These are phyloP conservation scores for Trachurus trachurus DNA, from an alignment of 2,797 vertebrate species.

Conservation along the genomic window DNA sequence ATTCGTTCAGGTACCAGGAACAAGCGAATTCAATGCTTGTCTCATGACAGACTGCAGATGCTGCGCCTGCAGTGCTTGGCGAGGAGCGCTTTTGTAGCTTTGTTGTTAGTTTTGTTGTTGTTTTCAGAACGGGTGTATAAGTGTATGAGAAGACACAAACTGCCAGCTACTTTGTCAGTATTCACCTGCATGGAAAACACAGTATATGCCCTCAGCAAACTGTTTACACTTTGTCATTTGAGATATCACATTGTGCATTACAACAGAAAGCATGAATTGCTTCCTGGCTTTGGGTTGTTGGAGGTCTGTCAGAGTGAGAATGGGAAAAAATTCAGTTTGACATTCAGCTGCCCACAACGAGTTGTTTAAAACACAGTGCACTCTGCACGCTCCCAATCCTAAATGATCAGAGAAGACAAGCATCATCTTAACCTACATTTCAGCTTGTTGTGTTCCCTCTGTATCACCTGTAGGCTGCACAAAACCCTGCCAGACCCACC, in stretches of 20 bases:
- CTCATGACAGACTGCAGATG: conserved; percentile 64
- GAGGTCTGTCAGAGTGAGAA: conserved; percentile 33
- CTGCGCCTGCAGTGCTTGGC: conserved; percentile 57
- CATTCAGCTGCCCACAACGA: conserved; percentile 33
- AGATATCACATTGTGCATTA: conserved; percentile 33
- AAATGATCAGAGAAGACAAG: conserved; percentile 35
- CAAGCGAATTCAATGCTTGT: conserved; percentile 49
- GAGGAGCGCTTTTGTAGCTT: conserved; percentile 55
- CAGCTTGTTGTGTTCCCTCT: conserved; percentile 15
- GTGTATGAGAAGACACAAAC: conserved; percentile 46
- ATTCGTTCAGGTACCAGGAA: conserved; percentile 73
- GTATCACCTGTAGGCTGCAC: conserved; percentile 34
- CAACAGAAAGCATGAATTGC: conserved; percentile 28
- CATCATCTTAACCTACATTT: conserved; percentile 21
- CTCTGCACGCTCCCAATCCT: conserved; percentile 16
- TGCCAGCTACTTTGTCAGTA: conserved; percentile 37
- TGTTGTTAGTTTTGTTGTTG: conserved; percentile 65
- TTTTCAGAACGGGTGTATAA: conserved; percentile 48
- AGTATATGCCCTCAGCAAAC: conserved; percentile 51
- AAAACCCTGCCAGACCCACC: conserved; percentile 27
- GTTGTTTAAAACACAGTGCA: conserved; percentile 28
- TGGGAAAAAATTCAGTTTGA: conserved; percentile 40
- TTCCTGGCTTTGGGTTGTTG: conserved; percentile 26
- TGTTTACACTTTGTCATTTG: conserved; percentile 54
- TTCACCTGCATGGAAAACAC: conserved; percentile 61